Conservation (phyloP, 2,888 invertebrate species). For the Eristalis intricaria region DNA sequence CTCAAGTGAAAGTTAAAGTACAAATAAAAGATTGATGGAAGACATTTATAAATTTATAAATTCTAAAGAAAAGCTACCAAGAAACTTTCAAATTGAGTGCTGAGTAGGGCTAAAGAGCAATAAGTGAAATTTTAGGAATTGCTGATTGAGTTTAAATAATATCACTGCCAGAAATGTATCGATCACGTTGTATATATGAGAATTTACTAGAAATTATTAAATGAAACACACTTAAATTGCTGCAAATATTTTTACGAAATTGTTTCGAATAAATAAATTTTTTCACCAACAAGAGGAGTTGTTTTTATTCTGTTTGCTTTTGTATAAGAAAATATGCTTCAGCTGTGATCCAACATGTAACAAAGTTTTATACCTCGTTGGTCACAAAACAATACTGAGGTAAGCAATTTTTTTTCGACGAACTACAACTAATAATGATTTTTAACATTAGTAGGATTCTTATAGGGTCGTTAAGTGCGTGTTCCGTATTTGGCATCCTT, state of each 20-base stretch:
- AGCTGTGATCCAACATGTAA: too few species aligned
- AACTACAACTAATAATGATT: too few species aligned
- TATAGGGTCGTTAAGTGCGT: too few species aligned
- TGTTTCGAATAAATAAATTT: constrained; percentile 55
- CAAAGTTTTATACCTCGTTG: too few species aligned
- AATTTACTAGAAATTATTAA: constrained; percentile 7
- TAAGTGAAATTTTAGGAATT: not conserved
- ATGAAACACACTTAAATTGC: constrained; percentile 7
- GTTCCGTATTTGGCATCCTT: too few species aligned
- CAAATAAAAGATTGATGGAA: constrained; percentile 43
- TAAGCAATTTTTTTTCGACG: too few species aligned
- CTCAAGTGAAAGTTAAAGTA: constrained; percentile 61
- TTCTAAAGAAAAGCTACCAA: constrained; percentile 1
- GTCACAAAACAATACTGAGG: too few species aligned
- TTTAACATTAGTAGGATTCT: too few species aligned
- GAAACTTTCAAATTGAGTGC: constrained; percentile 16
- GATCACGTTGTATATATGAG: constrained; percentile 51
- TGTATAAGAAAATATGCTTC: too few species aligned
- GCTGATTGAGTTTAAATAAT: constrained; percentile 17
- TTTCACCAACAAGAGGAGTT: constrained; percentile 31
- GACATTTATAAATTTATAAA: not conserved
- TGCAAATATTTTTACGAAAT: constrained; percentile 65
- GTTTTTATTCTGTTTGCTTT: not conserved
- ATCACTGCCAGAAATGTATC: constrained; percentile 62
- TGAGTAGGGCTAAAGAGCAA: constrained; percentile 8